Base-by-base conservation (phyloP, 2,113 vertebrate species). In the Mohoua ochrocephala region DNA sequence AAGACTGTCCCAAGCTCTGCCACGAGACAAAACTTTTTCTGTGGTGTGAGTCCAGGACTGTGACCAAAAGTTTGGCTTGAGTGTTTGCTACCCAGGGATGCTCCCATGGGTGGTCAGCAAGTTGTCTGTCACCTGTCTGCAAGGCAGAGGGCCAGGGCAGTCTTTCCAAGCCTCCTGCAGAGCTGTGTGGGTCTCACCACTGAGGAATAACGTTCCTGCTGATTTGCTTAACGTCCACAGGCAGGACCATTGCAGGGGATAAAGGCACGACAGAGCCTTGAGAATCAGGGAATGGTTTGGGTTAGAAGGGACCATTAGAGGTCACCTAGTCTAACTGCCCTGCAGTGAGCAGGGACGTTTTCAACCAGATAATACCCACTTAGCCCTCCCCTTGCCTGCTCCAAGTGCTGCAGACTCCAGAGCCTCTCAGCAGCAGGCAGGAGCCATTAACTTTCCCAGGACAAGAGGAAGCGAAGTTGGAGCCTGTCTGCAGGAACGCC, bases 11-110 rank as follows among this genome's bases (percentile, higher is more conserved):
- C 11, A 44, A 57, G n/a, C 22, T 54, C 47, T 79, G 30, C 30
- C 2, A 2, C 4, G 47, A 60, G 35, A n/a, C 21, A 23, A 64
- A 4, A 56, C 2, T 5, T 42, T 5, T 67, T 71, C 50, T 30
- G 2, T 44, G 56, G 0, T n/a, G 16, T 1, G 7, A 67, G 30
- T 60, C 52, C 15, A 3, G 49, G 90, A 23, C 15, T 1, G 0
- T 23, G 31, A 41, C 41, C 45, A 61, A 12, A 79, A 88, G 70
- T 64, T 56, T 52, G 49, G 0, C 44, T 30, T 24, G 27, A 64
- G 4, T 2, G 1, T 82, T 87, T 67, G 8, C 47, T 31, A 16
- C 14, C 17, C 3, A 1, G 56, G 53, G 35, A 41, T 61, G 68
- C 5, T 86, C 22, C 52, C 24, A 11, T 0, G 1, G 11, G 12